Base-by-base conservation (phyloP, 2,888 invertebrate genomes). In the Phaedon cochleariae region DNA sequence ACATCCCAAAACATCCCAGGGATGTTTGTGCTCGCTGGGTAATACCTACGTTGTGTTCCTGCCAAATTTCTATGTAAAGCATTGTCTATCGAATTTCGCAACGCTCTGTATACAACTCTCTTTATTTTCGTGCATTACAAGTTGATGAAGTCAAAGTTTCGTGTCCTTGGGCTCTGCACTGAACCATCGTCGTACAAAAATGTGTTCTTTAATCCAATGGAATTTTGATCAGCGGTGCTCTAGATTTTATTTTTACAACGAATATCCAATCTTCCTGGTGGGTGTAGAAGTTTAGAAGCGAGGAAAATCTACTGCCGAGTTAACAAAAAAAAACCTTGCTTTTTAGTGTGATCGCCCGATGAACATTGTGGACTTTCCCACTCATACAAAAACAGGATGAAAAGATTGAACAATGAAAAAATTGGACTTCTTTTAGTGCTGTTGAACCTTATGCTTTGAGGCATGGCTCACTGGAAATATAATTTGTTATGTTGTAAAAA, bases 161-260 rank as follows among this genome's bases (percentile, higher is more conserved):
- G 3, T 7, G 7, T 26, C 3, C 3, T 26, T 7, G 26, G 65
- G 21, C 49, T 20, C 7, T 18, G 7, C 49, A 49, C 34, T 46
- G 12, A 12, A 15, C 61, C 45, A 53, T 61, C 61, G 53, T 41
- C 61, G 61, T 61, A 46, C 45, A 61, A 37, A 61, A 31, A 26
- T 29, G 55, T 59, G 59, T 51, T 59, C 48, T 49, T 59, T 51
- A 46, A 46, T 34, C 21, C 15, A 51, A 22, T 52, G 51, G 37
- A 41, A 52, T 60, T 60, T 53, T 41, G 41, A 52, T 51, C 67
- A 68, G 58, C 77, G 80, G 81, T 80, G 80, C 80, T 80, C 79
- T 80, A 80, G 77, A 80, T 80, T 81, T 78, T 77, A 77, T 77
- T 78, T 78, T 78, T 78, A 78, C 78, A 78, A 78, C 78, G 78